Evolutionary conservation across 2,113 vertebrate genomes (phyloP).

Genomic region (Pachyramphus minor): DNA sequence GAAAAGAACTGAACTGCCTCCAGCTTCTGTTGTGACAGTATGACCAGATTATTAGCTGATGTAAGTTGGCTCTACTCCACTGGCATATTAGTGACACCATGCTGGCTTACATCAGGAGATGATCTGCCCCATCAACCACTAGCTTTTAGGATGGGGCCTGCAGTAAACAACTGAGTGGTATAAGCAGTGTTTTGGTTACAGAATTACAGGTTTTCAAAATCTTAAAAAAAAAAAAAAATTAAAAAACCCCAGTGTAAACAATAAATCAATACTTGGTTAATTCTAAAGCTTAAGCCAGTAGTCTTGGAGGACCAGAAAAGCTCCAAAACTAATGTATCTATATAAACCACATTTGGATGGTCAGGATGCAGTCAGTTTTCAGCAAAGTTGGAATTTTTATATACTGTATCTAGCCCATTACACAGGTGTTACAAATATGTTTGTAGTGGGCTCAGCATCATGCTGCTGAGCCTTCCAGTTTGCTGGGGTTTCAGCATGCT

Average conservation of each 20-base stretch:
- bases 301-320: background rate
- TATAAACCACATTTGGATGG: background rate
- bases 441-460: background rate
- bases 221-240: background rate
- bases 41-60: slow-evolving; percentile 2
- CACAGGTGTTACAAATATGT: background rate
- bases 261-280: background rate
- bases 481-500: background rate
- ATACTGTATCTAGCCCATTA: background rate
- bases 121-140: background rate
- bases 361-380: background rate
- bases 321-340: background rate
- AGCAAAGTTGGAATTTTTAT: background rate
- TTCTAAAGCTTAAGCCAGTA: background rate
- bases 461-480: background rate
- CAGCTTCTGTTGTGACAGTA: background rate
- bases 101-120: background rate
- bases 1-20: background rate
- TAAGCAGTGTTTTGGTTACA: background rate
- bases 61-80: background rate
- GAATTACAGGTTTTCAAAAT: background rate
- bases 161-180: background rate
- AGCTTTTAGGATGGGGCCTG: background rate
- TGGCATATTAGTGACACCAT: background rate
- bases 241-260: background rate